Conservation (phyloP, 1,140 invertebrate genomes). For the Drosophila equinoxialis region DNA sequence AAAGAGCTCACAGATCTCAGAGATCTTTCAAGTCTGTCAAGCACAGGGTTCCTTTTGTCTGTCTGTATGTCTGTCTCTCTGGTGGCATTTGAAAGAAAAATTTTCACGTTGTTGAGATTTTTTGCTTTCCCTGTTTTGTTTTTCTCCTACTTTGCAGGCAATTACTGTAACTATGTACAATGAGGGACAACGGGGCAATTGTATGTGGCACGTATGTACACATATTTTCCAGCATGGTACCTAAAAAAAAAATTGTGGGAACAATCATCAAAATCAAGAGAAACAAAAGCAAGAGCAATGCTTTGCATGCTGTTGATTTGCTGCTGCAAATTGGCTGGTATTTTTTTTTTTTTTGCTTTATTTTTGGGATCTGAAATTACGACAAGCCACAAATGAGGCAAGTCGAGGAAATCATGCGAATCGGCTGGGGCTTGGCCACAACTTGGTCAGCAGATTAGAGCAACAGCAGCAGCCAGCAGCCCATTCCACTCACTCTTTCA, state of each 20-base stretch:
- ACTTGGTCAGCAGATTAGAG: constrained; percentile 79
- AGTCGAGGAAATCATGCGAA: constrained; percentile 66
- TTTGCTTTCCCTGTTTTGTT: constrained; percentile 22
- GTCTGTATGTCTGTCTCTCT: constrained; percentile 23
- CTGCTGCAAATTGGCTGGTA: constrained; percentile 43
- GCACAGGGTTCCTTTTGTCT: constrained; percentile 30
- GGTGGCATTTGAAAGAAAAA: constrained; percentile 74
- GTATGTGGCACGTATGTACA: constrained; percentile 30
- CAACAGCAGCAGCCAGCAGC: constrained; percentile 31
- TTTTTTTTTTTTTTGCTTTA: constrained; percentile 14
- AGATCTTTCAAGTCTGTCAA: constrained; percentile 75
- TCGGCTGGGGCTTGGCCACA: constrained; percentile 58
- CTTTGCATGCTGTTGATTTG: constrained; percentile 72
- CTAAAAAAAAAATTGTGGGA: constrained; percentile 67
- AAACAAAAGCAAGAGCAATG: constrained; percentile 48
- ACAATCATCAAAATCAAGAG: constrained; percentile 74
- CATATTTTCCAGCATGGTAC: constrained; percentile 76
- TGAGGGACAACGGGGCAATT: constrained; percentile 17
- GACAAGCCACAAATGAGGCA: constrained; percentile 38
- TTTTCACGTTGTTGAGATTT: constrained; percentile 69
- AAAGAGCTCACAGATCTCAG: constrained; percentile 39
- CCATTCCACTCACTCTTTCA: constrained; percentile 16
- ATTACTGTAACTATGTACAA: constrained; percentile 63
- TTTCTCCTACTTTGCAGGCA: constrained; percentile 50
- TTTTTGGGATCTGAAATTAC: constrained; percentile 46